Evolutionary conservation across 2,113 vertebrate species (phyloP).

Genomic region (Phyllostomus hastatus): DNA sequence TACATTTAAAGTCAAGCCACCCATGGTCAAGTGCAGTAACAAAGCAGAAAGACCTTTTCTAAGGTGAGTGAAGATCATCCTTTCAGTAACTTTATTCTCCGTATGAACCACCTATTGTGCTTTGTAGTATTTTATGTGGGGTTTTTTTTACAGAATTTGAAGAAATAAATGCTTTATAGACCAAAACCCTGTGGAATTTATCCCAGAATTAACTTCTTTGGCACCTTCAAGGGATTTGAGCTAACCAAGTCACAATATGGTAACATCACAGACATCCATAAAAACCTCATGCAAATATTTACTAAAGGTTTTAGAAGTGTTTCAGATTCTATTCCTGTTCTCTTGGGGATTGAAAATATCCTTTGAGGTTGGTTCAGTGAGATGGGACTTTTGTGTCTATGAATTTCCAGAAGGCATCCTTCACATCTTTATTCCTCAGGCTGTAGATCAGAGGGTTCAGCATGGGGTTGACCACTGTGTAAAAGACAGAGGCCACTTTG

Average conservation of each 20-base stretch:
- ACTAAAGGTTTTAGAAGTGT: background rate
- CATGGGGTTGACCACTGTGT: constrained; percentile 60
- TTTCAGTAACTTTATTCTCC: background rate
- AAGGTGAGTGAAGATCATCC: background rate
- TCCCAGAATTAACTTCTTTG: background rate
- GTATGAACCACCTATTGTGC: background rate
- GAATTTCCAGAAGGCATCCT: background rate
- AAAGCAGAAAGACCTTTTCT: background rate
- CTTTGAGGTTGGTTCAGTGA: background rate
- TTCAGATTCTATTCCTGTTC: background rate
- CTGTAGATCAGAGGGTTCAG: constrained; percentile 61
- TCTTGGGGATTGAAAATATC: background rate
- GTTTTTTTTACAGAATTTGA: background rate
- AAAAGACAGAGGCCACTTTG: constrained; percentile 68
- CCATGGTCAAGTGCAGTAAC: background rate
- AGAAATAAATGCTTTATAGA: background rate
- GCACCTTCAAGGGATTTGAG: background rate
- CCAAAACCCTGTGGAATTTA: background rate
- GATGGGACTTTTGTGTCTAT: background rate
- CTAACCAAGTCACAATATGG: background rate
- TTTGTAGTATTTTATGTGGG: background rate
- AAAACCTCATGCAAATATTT: background rate
- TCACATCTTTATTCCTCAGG: constrained; percentile 55
- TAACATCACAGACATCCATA: background rate
- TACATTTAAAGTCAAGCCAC: background rate